Evolutionary conservation across 1,140 invertebrate genomes (phyloP).

Genomic region (Cotesia typhae): DNA sequence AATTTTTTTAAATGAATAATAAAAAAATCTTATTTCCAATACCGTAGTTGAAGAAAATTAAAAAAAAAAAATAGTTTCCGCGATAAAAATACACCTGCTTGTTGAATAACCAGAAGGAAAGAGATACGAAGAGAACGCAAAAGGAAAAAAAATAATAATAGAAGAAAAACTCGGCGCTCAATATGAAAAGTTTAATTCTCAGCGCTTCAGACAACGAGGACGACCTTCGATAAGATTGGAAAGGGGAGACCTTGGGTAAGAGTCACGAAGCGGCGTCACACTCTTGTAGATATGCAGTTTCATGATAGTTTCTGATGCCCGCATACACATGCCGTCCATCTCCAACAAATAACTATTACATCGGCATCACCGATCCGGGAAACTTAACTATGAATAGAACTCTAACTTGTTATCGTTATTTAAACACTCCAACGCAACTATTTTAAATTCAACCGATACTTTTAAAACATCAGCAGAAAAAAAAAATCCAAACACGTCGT

Average conservation of each 20-base stretch:
- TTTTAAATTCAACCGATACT: too few species aligned
- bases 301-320: background rate
- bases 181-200: constrained; percentile 14
- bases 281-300: constrained; percentile 30
- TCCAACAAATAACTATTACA: background rate
- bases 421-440: background rate
- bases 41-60: too few species aligned
- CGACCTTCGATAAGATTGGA: constrained; percentile 59
- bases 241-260: constrained; percentile 61
- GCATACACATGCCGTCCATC: background rate
- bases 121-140: too few species aligned
- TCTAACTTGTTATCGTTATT: background rate
- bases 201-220: background rate
- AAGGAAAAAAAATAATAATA: background rate
- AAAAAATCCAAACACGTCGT: constrained; percentile 15
- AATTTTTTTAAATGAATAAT: too few species aligned
- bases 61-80: too few species aligned
- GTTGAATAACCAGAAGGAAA: too few species aligned
- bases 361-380: background rate
- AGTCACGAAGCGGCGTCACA: constrained; percentile 55
- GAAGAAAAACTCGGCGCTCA: constrained; percentile 6
- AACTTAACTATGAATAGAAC: background rate
- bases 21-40: too few species aligned
- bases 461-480: background rate
- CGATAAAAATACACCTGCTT: too few species aligned